Evolutionary conservation across 2,888 invertebrate species (phyloP).

Genomic region (Stramonita haemastoma): DNA sequence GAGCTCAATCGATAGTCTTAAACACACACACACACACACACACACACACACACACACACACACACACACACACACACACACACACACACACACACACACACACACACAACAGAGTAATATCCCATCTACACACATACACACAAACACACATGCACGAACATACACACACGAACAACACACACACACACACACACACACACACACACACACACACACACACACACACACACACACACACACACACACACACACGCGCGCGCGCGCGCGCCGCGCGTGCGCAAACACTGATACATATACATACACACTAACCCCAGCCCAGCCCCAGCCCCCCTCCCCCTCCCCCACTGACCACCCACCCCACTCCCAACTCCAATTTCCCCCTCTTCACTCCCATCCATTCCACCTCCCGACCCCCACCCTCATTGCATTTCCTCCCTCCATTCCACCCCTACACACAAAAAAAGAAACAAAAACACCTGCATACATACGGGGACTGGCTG

Average conservation of each 20-base stretch:
- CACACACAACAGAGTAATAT: not conserved
- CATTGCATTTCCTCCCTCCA: no score
- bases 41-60: not conserved
- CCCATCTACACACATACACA: no score
- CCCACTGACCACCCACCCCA: not conserved
- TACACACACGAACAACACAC: not conserved
- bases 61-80: not conserved
- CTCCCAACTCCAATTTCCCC: not conserved
- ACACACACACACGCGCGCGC: not conserved
- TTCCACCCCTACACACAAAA: no score
- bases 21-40: not conserved
- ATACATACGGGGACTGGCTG: no score
- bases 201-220: slow-evolving; percentile 31
- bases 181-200: slow-evolving; percentile 5
- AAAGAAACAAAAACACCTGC: no score
- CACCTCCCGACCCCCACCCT: no score
- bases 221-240: slow-evolving; percentile 8
- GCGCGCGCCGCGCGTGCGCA: no score
- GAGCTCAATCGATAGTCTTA: not conserved
- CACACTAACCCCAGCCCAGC: no score
- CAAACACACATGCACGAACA: not conserved
- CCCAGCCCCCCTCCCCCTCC: not conserved
- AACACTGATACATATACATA: no score
- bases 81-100: not conserved
- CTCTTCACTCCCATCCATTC: no score